Conservation (phyloP, 2,113 vertebrate genomes). For the Cyanoramphus novaezelandiae region DNA sequence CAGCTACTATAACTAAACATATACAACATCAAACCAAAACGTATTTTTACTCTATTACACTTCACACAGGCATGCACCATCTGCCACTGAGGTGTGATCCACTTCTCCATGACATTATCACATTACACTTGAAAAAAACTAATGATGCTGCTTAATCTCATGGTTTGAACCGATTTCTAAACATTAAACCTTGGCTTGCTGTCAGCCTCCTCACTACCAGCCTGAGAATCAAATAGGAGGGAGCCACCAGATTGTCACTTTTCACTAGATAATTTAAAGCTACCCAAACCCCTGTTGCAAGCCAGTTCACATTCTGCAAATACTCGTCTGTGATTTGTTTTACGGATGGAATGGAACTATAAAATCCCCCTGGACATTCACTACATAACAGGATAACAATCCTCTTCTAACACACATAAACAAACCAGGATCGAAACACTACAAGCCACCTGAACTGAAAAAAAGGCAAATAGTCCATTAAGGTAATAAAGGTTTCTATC, state of each 20-base stretch:
- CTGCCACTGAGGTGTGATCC: slow-evolving; percentile 24
- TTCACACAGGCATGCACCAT: slow-evolving; percentile 19
- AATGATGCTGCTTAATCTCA: slow-evolving; percentile 44
- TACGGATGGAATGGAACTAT: neutral
- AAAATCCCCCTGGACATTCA: neutral
- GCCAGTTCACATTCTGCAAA: neutral
- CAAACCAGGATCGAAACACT: neutral
- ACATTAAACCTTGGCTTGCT: neutral
- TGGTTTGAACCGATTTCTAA: slow-evolving; percentile 36
- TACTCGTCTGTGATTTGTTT: neutral
- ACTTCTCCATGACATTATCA: slow-evolving; percentile 46
- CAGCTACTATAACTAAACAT: neutral
- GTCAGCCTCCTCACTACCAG: neutral
- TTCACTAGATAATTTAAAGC: neutral
- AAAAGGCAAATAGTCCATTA: neutral
- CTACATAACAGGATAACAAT: neutral
- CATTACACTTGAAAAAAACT: slow-evolving; percentile 43
- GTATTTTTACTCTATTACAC: slow-evolving; percentile 49
- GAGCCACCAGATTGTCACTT: neutral
- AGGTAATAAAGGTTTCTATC: neutral
- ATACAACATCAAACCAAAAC: neutral
- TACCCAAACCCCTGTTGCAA: neutral
- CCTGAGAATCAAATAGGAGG: neutral
- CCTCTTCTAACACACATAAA: neutral
- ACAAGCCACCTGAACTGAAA: neutral